Conservation (phyloP, 2,113 vertebrate species). For the Arenaria interpres region DNA sequence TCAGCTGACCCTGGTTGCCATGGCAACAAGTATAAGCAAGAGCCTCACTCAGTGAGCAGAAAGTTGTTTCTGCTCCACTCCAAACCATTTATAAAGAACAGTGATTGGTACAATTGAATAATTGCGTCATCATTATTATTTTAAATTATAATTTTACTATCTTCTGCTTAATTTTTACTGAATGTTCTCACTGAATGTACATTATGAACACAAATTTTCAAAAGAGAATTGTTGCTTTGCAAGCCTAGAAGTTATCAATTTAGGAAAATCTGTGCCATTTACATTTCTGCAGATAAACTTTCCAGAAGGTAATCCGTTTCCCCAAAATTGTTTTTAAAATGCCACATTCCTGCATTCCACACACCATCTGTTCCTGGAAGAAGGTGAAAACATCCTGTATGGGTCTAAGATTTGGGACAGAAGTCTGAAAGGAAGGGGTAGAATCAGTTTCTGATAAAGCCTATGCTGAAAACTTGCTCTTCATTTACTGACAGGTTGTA, state of each 20-base stretch:
- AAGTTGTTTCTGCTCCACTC: too few relatives aligned
- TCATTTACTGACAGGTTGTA: not conserved
- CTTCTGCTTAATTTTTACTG: not conserved
- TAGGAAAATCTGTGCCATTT: not conserved
- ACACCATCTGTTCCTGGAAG: not conserved
- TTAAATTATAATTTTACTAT: not conserved
- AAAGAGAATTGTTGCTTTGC: not conserved
- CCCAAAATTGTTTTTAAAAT: not conserved
- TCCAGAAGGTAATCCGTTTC: not conserved
- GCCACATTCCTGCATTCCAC: not conserved
- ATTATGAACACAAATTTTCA: not conserved
- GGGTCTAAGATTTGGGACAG: not conserved
- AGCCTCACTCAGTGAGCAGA: too few relatives aligned
- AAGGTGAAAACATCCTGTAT: not conserved
- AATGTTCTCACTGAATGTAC: not conserved
- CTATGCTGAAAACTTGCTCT: not conserved
- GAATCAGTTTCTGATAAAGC: not conserved
- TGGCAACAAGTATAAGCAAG: too few relatives aligned
- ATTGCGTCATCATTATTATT: not conserved
- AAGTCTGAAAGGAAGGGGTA: not conserved
- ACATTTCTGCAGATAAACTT: not conserved
- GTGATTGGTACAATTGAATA: not conserved
- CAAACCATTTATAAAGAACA: not conserved
- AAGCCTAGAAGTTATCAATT: not conserved
- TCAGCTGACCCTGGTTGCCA: too few relatives aligned